A percentile compares a stretch with the other conserved stretches of the same genome.
Conservation (phyloP, 2,113 vertebrate species). For the Addax nasomaculatus region DNA sequence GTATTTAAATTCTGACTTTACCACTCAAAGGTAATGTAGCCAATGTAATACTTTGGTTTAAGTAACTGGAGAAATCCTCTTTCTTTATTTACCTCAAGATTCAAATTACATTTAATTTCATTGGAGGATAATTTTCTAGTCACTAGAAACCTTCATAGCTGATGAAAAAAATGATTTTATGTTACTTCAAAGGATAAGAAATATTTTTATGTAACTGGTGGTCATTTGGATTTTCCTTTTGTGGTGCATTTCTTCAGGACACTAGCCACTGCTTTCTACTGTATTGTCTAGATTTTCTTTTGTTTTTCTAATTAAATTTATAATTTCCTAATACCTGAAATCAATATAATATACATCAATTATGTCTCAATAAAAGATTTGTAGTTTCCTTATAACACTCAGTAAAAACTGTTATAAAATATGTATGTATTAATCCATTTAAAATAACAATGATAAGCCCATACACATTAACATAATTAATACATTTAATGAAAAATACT, state of each 20-base stretch:
- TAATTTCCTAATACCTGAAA: not conserved
- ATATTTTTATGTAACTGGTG: constrained; percentile 8
- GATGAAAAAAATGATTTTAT: not conserved
- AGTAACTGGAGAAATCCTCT: not conserved
- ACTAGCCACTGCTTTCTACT: not conserved
- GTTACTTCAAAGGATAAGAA: not conserved
- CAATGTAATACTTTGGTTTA: not conserved
- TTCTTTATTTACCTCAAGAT: not conserved
- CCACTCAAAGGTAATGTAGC: not conserved
- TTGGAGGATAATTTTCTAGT: not conserved
- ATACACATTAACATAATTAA: not conserved
- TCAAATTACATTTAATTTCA: constrained; percentile 19
- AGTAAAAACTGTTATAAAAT: not conserved
- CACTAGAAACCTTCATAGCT: not conserved
- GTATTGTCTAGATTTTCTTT: not conserved
- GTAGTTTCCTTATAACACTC: not conserved
- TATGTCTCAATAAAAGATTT: not conserved
- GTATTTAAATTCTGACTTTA: not conserved
- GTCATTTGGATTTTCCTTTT: not conserved
- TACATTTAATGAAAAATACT: not conserved
- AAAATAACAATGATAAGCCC: not conserved
- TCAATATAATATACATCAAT: not conserved
- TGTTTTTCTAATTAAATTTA: not conserved
- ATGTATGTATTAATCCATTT: not conserved
- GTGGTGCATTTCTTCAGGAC: not conserved